Evolutionary conservation across 1,140 invertebrate genomes (phyloP).

Genomic region (Platyura marginata): DNA sequence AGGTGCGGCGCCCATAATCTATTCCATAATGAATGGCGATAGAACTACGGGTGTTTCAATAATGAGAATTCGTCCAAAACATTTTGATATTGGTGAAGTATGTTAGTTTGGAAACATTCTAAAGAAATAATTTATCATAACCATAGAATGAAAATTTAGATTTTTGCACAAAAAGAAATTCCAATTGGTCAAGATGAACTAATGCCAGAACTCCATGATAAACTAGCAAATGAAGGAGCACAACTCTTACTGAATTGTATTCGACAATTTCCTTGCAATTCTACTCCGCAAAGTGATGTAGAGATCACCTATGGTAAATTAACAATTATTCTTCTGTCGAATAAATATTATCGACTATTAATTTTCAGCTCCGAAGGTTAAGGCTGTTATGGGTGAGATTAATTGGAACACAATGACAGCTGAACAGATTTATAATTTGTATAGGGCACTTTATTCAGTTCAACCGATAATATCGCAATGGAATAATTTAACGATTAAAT

Average conservation of each 20-base stretch:
- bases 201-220: slow-evolving; percentile 41
- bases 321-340: no score
- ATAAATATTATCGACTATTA: not conserved
- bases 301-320: slow-evolving; percentile 55
- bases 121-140: no score
- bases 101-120: no score
- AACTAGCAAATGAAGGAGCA: slow-evolving; percentile 48
- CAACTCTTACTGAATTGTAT: slow-evolving; percentile 44
- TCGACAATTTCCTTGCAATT: no score
- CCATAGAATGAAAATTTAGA: slow-evolving; percentile 27
- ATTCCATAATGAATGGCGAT: slow-evolving; percentile 67
- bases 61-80: slow-evolving; percentile 70
- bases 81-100: slow-evolving; percentile 66
- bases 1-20: slow-evolving; percentile 73
- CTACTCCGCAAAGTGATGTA: slow-evolving; percentile 35
- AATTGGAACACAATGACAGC: slow-evolving; percentile 41
- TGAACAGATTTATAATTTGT: slow-evolving; percentile 38
- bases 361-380: slow-evolving; percentile 52
- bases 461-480: slow-evolving; percentile 40
- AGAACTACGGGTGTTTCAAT: slow-evolving; percentile 65
- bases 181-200: slow-evolving; percentile 39
- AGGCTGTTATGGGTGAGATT: slow-evolving; percentile 33
- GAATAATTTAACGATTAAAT: slow-evolving; percentile 33
- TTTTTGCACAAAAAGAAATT: slow-evolving; percentile 46
- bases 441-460: slow-evolving; percentile 42